Evolutionary conservation across 2,888 invertebrate species (phyloP).

Genomic region (Morpho helenor): DNA sequence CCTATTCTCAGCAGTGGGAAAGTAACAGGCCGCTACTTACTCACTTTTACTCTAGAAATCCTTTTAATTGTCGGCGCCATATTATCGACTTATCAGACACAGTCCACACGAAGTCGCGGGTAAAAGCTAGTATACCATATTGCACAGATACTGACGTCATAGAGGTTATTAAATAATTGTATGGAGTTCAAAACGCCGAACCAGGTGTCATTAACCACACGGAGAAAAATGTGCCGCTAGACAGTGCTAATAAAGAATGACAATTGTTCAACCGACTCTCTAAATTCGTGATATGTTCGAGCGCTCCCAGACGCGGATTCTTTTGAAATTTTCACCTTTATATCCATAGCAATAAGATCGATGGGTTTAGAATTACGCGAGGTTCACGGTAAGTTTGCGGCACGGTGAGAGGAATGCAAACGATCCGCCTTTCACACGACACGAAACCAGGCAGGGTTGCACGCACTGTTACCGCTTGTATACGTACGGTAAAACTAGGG

Average conservation of each 20-base stretch:
- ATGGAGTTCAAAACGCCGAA: conserved; percentile 14
- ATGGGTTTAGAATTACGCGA: conserved; percentile 1
- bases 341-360: conserved; percentile 9
- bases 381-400: conserved; percentile 27
- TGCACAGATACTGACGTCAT: too few relatives aligned
- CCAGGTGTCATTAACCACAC: conserved; percentile 32
- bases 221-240: conserved; percentile 46
- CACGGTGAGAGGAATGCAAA: conserved; percentile 64
- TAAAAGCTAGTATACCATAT: too few relatives aligned
- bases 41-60: too few relatives aligned
- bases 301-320: conserved; percentile 4
- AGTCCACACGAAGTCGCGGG: too few relatives aligned
- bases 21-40: too few relatives aligned
- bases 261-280: conserved; percentile 59
- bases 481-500: conserved; percentile 1
- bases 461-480: conserved; percentile 24
- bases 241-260: conserved; percentile 59
- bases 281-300: conserved; percentile 44
- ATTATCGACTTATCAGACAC: too few relatives aligned
- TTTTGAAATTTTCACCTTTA: conserved; percentile 11
- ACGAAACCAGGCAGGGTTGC: conserved; percentile 30
- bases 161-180: background rate
- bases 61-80: too few relatives aligned
- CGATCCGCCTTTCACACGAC: conserved; percentile 34
- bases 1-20: too few relatives aligned